A percentile compares a stretch with the other conserved stretches of the same genome.
These are phyloP conservation scores for Cydia splendana DNA, from an alignment of 1,140 invertebrate genomes.

Conservation along the genomic window DNA sequence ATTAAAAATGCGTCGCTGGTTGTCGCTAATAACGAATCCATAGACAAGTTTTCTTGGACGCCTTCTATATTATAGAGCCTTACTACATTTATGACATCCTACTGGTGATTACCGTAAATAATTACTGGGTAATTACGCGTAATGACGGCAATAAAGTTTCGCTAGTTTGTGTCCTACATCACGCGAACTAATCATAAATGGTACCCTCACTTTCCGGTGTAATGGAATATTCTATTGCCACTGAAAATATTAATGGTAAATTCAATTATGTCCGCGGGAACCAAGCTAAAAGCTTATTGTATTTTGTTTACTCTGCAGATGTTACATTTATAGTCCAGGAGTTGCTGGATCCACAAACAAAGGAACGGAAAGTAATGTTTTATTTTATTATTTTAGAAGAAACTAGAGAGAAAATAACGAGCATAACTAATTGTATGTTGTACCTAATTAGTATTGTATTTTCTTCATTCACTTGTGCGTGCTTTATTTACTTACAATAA, in stretches of 20 bases:
- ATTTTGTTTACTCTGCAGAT: no score
- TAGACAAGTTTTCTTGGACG: not conserved
- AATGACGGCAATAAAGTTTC: conserved; percentile 24
- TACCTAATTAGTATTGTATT: no score
- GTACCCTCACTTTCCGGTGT: conserved; percentile 21
- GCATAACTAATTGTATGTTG: no score
- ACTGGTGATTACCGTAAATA: conserved; percentile 31
- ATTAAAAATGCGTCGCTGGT: not conserved
- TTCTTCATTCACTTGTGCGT: no score
- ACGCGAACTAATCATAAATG: conserved; percentile 32
- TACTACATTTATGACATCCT: conserved; percentile 12
- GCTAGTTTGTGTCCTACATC: conserved; percentile 28
- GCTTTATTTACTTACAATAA: no score
- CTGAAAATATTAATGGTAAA: conserved; percentile 1
- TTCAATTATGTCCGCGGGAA: no score
- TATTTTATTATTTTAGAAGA: no score
- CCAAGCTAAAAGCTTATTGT: no score
- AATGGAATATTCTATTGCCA: conserved; percentile 23
- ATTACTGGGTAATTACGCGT: conserved; percentile 21
- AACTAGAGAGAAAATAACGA: no score
- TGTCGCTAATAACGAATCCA: not conserved
- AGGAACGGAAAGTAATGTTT: no score
- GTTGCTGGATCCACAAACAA: no score
- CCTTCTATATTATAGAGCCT: not conserved
- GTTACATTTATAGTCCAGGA: not conserved